Conservation (phyloP, 2,113 vertebrate genomes). For the Epinephelus moara region DNA sequence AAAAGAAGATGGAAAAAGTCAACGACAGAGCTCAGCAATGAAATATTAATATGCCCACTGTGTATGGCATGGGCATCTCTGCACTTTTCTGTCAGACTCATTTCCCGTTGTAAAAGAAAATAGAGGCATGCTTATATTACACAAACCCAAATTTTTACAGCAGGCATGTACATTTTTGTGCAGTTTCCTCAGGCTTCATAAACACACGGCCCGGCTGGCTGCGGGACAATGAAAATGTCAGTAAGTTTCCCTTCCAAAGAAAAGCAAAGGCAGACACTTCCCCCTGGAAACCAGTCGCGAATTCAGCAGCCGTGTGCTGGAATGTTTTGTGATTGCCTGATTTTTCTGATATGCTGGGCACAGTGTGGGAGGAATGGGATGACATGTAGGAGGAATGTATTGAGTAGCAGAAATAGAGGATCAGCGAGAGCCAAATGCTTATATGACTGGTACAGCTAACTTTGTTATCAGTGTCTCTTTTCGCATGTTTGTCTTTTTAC, state of each 20-base stretch:
- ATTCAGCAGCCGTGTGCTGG: constrained; percentile 21
- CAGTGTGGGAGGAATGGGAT: constrained; percentile 43
- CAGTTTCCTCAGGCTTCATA: constrained; percentile 55
- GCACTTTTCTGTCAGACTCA: constrained; percentile 36
- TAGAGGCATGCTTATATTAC: background rate
- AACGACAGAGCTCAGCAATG: constrained; percentile 38
- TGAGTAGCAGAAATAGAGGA: constrained; percentile 28
- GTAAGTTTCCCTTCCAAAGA: constrained; percentile 24
- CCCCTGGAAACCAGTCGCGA: constrained; percentile 22
- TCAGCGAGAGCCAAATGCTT: background rate
- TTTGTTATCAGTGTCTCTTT: constrained; percentile 14
- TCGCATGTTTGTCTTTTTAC: background rate
- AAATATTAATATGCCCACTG: constrained; percentile 68
- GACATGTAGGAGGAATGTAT: background rate
- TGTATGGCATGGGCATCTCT: constrained; percentile 25
- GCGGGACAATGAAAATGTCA: constrained; percentile 59
- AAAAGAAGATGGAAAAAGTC: constrained; percentile 23
- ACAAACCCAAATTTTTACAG: constrained; percentile 7
- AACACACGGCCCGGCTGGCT: constrained; percentile 35
- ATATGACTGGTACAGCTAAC: background rate
- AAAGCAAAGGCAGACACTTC: constrained; percentile 55
- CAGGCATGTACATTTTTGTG: constrained; percentile 53
- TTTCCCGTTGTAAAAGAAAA: constrained; percentile 47
- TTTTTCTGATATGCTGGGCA: constrained; percentile 10
- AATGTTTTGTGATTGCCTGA: constrained; percentile 34